A percentile compares a stretch with the other conserved stretches of the same genome.
These are phyloP conservation scores for Archips crataeganus DNA, from an alignment of 2,888 invertebrate genomes.

Conservation along the genomic window DNA sequence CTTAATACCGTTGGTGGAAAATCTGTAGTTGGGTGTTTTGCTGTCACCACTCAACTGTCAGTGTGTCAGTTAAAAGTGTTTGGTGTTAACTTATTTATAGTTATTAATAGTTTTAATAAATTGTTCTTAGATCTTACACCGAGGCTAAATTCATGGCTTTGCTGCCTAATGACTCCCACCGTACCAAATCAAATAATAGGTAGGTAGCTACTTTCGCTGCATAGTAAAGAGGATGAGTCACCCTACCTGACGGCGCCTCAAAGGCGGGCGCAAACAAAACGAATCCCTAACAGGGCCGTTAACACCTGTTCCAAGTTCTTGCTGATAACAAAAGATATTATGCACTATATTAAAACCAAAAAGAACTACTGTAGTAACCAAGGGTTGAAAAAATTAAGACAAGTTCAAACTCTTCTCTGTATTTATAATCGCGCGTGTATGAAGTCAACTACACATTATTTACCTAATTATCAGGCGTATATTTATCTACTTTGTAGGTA, in stretches of 20 bases:
- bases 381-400: background rate
- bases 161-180: background rate
- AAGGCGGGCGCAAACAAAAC: slow-evolving; percentile 5
- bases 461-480: background rate
- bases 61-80: too few relatives aligned
- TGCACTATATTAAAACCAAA: background rate
- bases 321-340: background rate
- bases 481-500: background rate
- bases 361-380: background rate
- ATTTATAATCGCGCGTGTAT: background rate
- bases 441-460: background rate
- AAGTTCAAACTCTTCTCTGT: background rate
- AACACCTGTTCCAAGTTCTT: slow-evolving; percentile 11
- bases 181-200: slow-evolving; percentile 5
- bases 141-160: background rate
- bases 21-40: too few relatives aligned
- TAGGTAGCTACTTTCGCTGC: slow-evolving; percentile 55
- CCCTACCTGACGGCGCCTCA: slow-evolving; percentile 38
- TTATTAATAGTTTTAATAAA: background rate
- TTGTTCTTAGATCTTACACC: background rate
- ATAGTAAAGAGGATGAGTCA: slow-evolving; percentile 64
- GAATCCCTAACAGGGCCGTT: background rate
- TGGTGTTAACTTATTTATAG: too few relatives aligned
- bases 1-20: too few relatives aligned
- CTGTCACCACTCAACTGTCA: too few relatives aligned